Evolutionary conservation across 2,113 vertebrate species (phyloP).

Genomic region (Odontophorus gujanensis): DNA sequence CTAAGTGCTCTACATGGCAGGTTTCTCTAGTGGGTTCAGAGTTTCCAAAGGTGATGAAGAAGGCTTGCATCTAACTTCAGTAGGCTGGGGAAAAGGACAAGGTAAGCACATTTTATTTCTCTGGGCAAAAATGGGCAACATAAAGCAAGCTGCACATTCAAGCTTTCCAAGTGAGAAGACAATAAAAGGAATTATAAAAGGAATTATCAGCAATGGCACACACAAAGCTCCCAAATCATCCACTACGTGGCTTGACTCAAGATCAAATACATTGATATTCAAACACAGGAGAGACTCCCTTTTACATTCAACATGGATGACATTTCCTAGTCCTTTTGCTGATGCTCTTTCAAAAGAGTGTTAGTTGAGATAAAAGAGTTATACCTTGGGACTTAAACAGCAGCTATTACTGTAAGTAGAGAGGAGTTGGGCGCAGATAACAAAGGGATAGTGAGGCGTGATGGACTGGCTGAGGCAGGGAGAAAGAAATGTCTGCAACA

Average conservation of each 20-base stretch:
- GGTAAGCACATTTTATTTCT: neutral
- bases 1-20: neutral
- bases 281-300: conserved; percentile 8
- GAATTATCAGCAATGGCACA: conserved; percentile 27
- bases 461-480: neutral
- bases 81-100: neutral
- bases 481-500: conserved; percentile 10
- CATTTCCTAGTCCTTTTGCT: conserved; percentile 26
- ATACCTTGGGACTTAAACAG: conserved; percentile 10
- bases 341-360: conserved; percentile 33
- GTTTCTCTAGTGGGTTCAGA: neutral
- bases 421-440: conserved; percentile 3
- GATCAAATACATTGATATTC: conserved; percentile 37
- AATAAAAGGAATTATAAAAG: conserved; percentile 40
- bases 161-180: conserved; percentile 18
- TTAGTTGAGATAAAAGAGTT: conserved; percentile 51
- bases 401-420: conserved; percentile 37
- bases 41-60: neutral
- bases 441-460: neutral
- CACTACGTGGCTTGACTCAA: conserved; percentile 12
- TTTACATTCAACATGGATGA: conserved; percentile 47
- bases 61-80: neutral
- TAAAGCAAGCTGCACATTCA: neutral
- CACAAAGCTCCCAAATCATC: conserved; percentile 16
- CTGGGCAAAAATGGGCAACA: neutral